Base-by-base conservation (phyloP, 1,140 invertebrate species). In the Heliconius hewitsoni region DNA sequence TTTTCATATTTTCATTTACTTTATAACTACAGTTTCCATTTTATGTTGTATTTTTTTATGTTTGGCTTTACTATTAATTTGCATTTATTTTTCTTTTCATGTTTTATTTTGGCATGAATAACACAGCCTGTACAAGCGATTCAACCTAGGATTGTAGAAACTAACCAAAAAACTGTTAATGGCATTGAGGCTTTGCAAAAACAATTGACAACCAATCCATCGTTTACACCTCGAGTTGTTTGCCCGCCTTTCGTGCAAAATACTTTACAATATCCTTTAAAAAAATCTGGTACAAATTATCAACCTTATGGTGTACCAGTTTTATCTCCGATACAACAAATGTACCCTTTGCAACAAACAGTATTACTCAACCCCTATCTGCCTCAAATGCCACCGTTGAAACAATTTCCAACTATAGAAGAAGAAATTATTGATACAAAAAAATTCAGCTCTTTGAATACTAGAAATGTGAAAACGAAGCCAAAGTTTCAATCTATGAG, bases 111-210 rank as follows among this genome's bases (percentile, higher is more conserved):
- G 85, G 83, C 85, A 89, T 91, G 88, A 81, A 77, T 92, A 86
- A 86, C 76, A 94, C 76, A 94, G 94, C 94, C 94, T 37, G 88
- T 95, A 71, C 94, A 95, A 91, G 91, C 93, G 39, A 95, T 95
- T 78, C 94, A 94, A 82, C 94, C 94, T 34, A 88, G 94, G 84
- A 89, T 95, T 30, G 86, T 94, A 34, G 87, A 93, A 80, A 91
- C 89, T 70, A 90, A 89, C 80, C 87, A 89, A 84, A 94, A 91
- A 85, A 85, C 83, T 11, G 74, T 86, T 0, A 95, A 94, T 87
- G 89, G 92, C 30, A 90, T 94, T 18, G 91, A 94, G 77, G 84
- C 87, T 30, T 86, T 95, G 75, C 93, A 95, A 87, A 95, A 94
- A 74, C 94, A 95, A 85, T 81, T 95, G 81, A 91, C 89, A 50